Base-by-base conservation (phyloP, 2,888 invertebrate species). In the Periphyllus acericola region DNA sequence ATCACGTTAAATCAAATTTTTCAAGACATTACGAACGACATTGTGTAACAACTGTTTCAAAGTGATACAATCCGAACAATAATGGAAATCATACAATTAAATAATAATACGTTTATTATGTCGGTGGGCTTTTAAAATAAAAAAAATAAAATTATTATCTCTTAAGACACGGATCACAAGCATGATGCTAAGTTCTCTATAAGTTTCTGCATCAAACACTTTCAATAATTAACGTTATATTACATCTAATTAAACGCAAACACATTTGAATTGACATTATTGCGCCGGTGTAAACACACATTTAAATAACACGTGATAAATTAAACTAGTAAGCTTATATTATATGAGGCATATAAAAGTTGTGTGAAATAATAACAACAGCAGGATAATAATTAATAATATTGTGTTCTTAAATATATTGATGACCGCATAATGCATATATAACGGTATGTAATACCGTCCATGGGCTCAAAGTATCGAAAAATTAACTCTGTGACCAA, bases 141-240 rank as follows among this genome's bases (percentile, higher is more conserved):
- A 60, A n/a, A n/a, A 68, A 68, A n/a, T n/a, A 68, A 68, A 66
- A 68, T 6, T 5, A 60, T 25, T 29, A 68, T 68, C 68, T 68
- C 25, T 68, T n/a, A 68, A 6, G 11, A 29, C 68, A 68, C 29
- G 29, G 29, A 68, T 9, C 68, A 68, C 68, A 6, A n/a, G 68
- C 68, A 68, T 68, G 68, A 29, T 29, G 29, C 0, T 46, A 21
- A n/a, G 68, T 29, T 68, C 29, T 11, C n/a, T n/a, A 25, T n/a
- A n/a, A n/a, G n/a, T 68, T n/a, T 11, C 11, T 68, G 11, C 68
- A n/a, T 68, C 8, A 25, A 68, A n/a, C 11, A 29, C 1, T 29
- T n/a, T n/a, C 68, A n/a, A 68, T n/a, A n/a, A 68, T 68, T 68
- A 68, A 68, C n/a, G n/a, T 9, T n/a, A 29, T 68, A 68, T 68